A percentile compares a stretch with the other conserved stretches of the same genome.
These are phyloP conservation scores for Cremastobaeus sp. DNA, from an alignment of 2,888 invertebrate species.

Conservation along the genomic window DNA sequence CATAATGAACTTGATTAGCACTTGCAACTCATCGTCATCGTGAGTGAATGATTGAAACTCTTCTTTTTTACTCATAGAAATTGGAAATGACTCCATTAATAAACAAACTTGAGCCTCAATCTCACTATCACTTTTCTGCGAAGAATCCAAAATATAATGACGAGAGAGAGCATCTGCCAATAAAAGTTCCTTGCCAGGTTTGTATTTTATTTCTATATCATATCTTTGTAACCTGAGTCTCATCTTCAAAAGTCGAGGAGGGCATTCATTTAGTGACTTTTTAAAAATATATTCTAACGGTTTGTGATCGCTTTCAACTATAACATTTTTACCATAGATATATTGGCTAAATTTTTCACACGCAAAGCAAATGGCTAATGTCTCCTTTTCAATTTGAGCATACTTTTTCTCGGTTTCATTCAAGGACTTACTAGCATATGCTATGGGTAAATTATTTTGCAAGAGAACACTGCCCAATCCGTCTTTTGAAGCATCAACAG, in stretches of 20 bases:
- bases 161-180: conserved; percentile 69
- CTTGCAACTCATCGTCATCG: conserved; percentile 28
- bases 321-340: conserved; percentile 65
- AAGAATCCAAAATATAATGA: not conserved
- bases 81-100: conserved; percentile 23
- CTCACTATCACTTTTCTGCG: conserved; percentile 44
- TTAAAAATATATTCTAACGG: conserved; percentile 68
- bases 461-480: conserved; percentile 59
- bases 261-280: conserved; percentile 54
- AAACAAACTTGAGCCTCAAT: conserved; percentile 22
- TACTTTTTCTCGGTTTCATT: conserved; percentile 64
- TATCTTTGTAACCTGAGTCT: conserved; percentile 45
- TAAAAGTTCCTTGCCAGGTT: conserved; percentile 66
- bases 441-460: conserved; percentile 63
- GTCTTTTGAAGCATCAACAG: conserved; percentile 50
- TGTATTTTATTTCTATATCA: conserved; percentile 49
- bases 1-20: not conserved
- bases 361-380: conserved; percentile 67
- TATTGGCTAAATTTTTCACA: conserved; percentile 70
- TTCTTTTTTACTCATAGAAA: conserved; percentile 32
- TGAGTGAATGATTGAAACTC: conserved; percentile 4
- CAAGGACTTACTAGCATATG: conserved; percentile 66
- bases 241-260: conserved; percentile 48
- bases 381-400: conserved; percentile 72
- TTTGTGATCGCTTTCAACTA: conserved; percentile 66